Evolutionary conservation across 2,888 invertebrate genomes (phyloP).

Genomic region (Lottia scabra): DNA sequence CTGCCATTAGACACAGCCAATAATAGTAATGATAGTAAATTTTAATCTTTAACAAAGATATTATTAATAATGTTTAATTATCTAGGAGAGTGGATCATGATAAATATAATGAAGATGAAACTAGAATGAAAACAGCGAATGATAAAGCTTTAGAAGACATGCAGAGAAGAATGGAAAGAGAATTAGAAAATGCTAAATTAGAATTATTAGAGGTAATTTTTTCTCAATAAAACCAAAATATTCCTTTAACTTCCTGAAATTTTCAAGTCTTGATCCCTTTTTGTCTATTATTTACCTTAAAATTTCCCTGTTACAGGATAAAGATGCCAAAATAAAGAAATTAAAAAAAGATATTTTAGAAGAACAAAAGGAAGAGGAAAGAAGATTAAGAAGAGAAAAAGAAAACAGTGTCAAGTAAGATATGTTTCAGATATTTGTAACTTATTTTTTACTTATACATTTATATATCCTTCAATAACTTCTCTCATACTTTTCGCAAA

Average conservation of each 20-base stretch:
- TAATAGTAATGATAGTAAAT: no score
- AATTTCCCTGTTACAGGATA: slow-evolving; percentile 42
- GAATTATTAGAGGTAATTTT: slow-evolving; percentile 55
- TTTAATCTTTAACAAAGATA: no score
- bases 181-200: slow-evolving; percentile 58
- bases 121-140: slow-evolving; percentile 47
- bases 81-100: slow-evolving; percentile 41
- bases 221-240: no score
- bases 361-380: slow-evolving; percentile 58
- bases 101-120: slow-evolving; percentile 40
- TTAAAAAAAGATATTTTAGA: slow-evolving; percentile 53
- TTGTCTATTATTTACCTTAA: no score
- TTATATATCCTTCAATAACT: no score
- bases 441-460: background rate
- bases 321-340: slow-evolving; percentile 51
- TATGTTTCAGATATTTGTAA: background rate
- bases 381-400: slow-evolving; percentile 53
- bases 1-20: no score
- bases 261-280: no score
- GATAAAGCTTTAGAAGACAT: slow-evolving; percentile 51
- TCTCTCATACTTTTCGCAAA: no score
- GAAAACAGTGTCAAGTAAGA: slow-evolving; percentile 53
- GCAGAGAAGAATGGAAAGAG: slow-evolving; percentile 49
- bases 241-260: no score
- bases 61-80: no score